phyloP scores from a whole-genome alignment of 2,113 vertebrate genomes.

The Alexandromys fortis region DNA sequence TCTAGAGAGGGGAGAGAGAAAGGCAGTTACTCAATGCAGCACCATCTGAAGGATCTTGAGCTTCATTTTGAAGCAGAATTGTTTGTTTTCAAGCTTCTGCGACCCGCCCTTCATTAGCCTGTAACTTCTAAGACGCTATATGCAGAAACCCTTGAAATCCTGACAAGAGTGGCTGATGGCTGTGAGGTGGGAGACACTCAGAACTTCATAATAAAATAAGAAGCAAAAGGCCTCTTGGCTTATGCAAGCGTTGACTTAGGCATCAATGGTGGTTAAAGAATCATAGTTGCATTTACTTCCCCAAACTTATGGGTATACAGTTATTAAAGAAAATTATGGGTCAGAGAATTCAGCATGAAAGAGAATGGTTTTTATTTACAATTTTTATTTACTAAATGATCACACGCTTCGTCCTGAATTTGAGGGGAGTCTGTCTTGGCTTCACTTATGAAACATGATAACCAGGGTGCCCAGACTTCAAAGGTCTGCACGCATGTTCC shows the following conservation, averaged over 20 bases:
- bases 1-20: neutral
- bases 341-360: slow-evolving; percentile 77
- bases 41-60: slow-evolving; percentile 63
- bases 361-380: slow-evolving; percentile 40
- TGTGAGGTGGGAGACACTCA: neutral
- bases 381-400: slow-evolving; percentile 54
- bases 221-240: slow-evolving; percentile 64
- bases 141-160: slow-evolving; percentile 33
- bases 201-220: slow-evolving; percentile 34
- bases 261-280: slow-evolving; percentile 69
- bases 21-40: slow-evolving; percentile 38
- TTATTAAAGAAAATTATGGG: slow-evolving; percentile 81
- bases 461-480: neutral
- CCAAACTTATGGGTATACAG: slow-evolving; percentile 80
- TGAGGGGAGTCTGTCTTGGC: slow-evolving; percentile 43
- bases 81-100: slow-evolving; percentile 42
- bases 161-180: neutral
- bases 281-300: slow-evolving; percentile 74
- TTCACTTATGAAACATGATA: slow-evolving; percentile 43
- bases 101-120: slow-evolving; percentile 28
- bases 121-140: slow-evolving; percentile 17
- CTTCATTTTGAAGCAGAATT: slow-evolving; percentile 62
- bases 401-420: slow-evolving; percentile 62
- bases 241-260: slow-evolving; percentile 60
- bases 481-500: neutral